Conservation (phyloP, 2,888 invertebrate species). For the Thereva unica region DNA sequence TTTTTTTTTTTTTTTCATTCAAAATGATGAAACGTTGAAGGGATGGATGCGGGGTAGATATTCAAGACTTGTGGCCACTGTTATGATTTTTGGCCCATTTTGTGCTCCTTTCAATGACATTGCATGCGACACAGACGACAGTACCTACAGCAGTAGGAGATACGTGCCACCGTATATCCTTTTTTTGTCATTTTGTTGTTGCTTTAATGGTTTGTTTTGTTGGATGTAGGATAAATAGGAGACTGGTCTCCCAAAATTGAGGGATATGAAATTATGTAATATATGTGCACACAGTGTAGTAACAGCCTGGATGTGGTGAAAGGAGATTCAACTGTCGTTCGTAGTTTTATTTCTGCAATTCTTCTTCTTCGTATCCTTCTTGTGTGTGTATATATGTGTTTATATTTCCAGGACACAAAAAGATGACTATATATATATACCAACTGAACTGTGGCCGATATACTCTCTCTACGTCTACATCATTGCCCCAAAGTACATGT, state of each 20-base stretch:
- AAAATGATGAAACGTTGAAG: conserved; percentile 24
- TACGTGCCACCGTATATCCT: not conserved
- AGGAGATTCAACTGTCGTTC: too few relatives aligned
- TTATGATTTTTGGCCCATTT: conserved; percentile 33
- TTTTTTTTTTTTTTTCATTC: conserved; percentile 24
- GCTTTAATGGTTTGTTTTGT: not conserved
- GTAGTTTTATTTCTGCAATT: not conserved
- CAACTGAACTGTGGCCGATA: too few relatives aligned
- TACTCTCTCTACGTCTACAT: too few relatives aligned
- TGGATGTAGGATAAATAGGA: too few relatives aligned
- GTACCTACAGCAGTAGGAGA: too few relatives aligned
- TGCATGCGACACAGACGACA: conserved; percentile 16
- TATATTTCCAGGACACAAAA: too few relatives aligned
- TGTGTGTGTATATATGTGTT: not conserved
- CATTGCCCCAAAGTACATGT: too few relatives aligned
- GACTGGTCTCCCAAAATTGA: not conserved
- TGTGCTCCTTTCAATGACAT: conserved; percentile 25
- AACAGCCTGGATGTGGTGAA: too few relatives aligned
- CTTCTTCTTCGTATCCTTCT: not conserved
- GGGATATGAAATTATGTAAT: not conserved
- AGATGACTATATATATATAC: too few relatives aligned
- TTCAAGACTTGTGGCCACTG: conserved; percentile 26
- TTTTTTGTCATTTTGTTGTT: not conserved
- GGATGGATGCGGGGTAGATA: too few relatives aligned
- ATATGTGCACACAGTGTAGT: too few relatives aligned